phyloP scores from a whole-genome alignment of 1,140 invertebrate genomes.

The Maconellicoccus hirsutus region DNA sequence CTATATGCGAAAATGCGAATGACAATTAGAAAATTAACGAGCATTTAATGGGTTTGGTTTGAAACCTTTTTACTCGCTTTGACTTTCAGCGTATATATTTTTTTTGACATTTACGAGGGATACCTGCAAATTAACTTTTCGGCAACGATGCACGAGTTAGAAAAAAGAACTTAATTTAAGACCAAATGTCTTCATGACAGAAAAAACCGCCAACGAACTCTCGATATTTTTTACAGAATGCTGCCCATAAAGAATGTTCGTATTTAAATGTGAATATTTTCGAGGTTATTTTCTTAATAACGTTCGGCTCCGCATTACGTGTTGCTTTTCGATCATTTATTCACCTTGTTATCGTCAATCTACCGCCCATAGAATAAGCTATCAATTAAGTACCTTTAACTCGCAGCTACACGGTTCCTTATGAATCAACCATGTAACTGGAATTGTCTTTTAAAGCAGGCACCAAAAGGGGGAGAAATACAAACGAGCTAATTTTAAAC shows the following conservation, averaged over 20 bases:
- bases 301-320: slow-evolving; percentile 1
- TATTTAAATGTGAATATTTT: not conserved
- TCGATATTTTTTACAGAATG: not conserved
- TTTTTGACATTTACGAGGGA: not conserved
- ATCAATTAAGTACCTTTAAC: slow-evolving; percentile 9
- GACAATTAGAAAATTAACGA: not conserved
- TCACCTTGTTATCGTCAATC: slow-evolving; percentile 3
- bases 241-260: not conserved
- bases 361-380: slow-evolving; percentile 2
- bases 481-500: not conserved
- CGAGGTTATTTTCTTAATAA: slow-evolving; percentile 1
- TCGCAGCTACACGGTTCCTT: not conserved
- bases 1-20: not conserved
- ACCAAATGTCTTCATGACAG: not conserved
- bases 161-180: not conserved
- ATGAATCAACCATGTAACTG: not conserved
- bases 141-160: not conserved
- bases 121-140: not conserved
- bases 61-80: not conserved
- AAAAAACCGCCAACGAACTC: not conserved
- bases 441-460: not conserved
- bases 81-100: not conserved
- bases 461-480: not conserved
- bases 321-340: not conserved
- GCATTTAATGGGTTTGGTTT: not conserved